These are phyloP conservation scores for Tetragonisca angustula DNA, from an alignment of 2,888 invertebrate genomes.

Conservation along the genomic window DNA sequence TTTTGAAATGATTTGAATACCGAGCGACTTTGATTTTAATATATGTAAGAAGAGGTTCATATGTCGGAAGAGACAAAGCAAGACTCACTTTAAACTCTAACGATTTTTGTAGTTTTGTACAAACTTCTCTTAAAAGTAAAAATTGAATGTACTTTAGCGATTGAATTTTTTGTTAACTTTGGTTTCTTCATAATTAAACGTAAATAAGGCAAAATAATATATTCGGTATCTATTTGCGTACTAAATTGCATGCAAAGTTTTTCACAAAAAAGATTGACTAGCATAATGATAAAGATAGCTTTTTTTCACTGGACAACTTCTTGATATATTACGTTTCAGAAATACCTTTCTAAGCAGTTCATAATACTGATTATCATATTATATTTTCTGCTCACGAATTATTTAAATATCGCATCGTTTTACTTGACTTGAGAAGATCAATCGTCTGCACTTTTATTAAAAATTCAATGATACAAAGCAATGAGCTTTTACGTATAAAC, in stretches of 20 bases:
- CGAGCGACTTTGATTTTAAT: neutral
- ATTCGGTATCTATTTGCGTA: neutral
- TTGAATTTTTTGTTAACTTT: neutral
- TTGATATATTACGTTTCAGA: conserved; percentile 1
- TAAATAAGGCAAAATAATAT: neutral
- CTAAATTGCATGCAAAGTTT: neutral
- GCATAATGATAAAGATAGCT: neutral
- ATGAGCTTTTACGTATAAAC: neutral
- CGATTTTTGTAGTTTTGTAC: neutral
- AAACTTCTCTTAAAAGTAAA: neutral
- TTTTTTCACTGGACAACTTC: neutral
- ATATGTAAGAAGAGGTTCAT: neutral
- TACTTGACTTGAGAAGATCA: neutral
- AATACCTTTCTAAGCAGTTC: neutral
- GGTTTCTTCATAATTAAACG: neutral
- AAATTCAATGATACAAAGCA: neutral
- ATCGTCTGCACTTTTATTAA: neutral
- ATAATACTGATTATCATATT: neutral
- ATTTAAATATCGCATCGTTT: neutral
- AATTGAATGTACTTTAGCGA: neutral
- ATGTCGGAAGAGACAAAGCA: neutral
- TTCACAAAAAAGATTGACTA: neutral
- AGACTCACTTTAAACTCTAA: too few species aligned
- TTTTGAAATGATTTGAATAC: neutral
- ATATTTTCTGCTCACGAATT: neutral